Base-by-base conservation (phyloP, 2,797 vertebrate species). In the Hyperoplus lanceolatus region DNA sequence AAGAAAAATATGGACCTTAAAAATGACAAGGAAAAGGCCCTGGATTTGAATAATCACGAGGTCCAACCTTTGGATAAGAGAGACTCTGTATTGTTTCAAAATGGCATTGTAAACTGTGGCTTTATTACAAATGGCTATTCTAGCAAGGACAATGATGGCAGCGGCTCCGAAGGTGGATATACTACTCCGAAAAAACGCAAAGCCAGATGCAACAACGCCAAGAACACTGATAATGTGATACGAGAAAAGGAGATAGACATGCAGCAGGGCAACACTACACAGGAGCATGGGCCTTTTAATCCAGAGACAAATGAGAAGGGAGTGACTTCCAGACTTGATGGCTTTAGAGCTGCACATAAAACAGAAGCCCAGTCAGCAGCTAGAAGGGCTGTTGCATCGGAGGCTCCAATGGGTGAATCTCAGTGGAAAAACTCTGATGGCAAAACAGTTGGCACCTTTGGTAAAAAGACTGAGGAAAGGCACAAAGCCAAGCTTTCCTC, bases 161-260 rank as follows among this genome's bases (percentile, higher is more conserved):
- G 97, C 7, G 96, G 98, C 76, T 99, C 97, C 0, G 98, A 99
- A 92, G 97, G 96, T 72, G 97, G 98, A 90, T 99, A 98, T 89
- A 97, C 97, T 74, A 98, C 97, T 0, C 97, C 97, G 10, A 99
- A 98, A 86, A 99, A 98, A 91, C 93, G 97, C 87, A 97, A 97
- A 91, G 95, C 96, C 86, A 95, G 97, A 90, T 96, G 96, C 82
- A 96, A 96, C 93, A 97, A 95, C 82, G 80, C 94, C 91, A 98
- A 97, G 95, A 95, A 96, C 75, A 93, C 93, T 79, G 97, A 97
- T 91, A 95, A 94, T 92, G 87, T 97, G 92, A 96, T 92, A 73
- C 92, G 95, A 87, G 94, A 95, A 41, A 96, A 95, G 91, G 96
- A 97, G 77, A 97, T 95, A 94, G 96, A 96, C 93, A 96, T 95